Percentiles rank a stretch among this genome's conserved stretches.
Evolutionary conservation across 2,888 invertebrate genomes (phyloP).

Genomic region (Seira sanloemensis): DNA sequence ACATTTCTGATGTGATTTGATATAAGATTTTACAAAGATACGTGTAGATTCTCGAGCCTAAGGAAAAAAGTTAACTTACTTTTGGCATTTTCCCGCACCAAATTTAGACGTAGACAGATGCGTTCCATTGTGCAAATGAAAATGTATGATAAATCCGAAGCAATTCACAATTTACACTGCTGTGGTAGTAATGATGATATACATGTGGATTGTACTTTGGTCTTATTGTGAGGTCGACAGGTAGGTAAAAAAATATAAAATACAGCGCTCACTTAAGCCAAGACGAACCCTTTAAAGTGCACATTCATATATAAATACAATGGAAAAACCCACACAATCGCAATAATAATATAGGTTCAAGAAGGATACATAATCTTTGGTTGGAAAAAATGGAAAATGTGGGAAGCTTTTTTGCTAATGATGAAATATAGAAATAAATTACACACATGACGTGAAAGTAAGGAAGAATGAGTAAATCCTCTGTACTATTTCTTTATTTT

Average conservation of each 20-base stretch:
- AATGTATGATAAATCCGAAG: conserved; percentile 57
- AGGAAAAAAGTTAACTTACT: neutral
- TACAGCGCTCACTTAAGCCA: too few species aligned
- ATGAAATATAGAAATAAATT: conserved; percentile 37
- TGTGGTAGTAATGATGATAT: neutral
- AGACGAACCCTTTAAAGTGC: too few species aligned
- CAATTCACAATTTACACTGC: conserved; percentile 45
- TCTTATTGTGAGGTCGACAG: neutral
- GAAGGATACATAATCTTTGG: too few species aligned
- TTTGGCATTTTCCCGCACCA: neutral
- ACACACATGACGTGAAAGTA: conserved; percentile 31
- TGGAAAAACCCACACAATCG: too few species aligned
- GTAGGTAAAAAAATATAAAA: too few species aligned
- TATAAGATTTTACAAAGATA: conserved; percentile 25
- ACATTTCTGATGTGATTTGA: conserved; percentile 45
- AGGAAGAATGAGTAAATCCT: conserved; percentile 52
- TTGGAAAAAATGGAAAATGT: too few species aligned
- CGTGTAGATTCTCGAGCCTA: conserved; percentile 8
- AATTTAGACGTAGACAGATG: neutral
- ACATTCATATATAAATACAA: too few species aligned
- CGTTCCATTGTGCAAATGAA: conserved; percentile 48
- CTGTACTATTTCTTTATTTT: conserved; percentile 56
- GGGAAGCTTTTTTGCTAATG: conserved; percentile 32
- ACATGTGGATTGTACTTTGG: neutral
- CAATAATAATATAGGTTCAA: too few species aligned